phyloP scores from a whole-genome alignment of 1,140 invertebrate genomes.

The Drosophila elegans region DNA sequence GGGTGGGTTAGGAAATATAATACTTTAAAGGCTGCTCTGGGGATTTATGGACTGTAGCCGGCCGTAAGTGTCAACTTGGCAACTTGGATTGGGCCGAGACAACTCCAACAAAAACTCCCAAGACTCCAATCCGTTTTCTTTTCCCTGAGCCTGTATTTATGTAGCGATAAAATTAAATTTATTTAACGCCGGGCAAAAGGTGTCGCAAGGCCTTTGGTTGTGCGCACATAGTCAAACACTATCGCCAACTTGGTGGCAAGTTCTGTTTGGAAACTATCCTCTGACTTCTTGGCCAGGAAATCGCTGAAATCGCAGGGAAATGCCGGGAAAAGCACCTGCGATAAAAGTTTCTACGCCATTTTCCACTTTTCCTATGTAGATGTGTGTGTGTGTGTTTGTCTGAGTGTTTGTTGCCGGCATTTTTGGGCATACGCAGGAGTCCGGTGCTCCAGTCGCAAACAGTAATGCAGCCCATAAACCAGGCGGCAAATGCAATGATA shows the following conservation, averaged over 20 bases:
- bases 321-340: conserved; percentile 67
- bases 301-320: conserved; percentile 50
- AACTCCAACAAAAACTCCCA: conserved; percentile 28
- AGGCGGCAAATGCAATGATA: conserved; percentile 64
- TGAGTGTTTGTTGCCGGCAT: conserved; percentile 24
- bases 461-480: conserved; percentile 68
- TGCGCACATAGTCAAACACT: conserved; percentile 78
- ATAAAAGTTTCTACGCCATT: conserved; percentile 81
- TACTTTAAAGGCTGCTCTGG: conserved; percentile 12
- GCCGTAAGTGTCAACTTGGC: conserved; percentile 72
- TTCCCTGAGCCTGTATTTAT: conserved; percentile 62
- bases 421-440: conserved; percentile 48
- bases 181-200: conserved; percentile 71
- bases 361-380: conserved; percentile 63
- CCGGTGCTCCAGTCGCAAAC: conserved; percentile 7
- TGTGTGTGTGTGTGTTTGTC: conserved; percentile 5
- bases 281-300: conserved; percentile 54
- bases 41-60: conserved; percentile 52
- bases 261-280: conserved; percentile 60
- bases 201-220: conserved; percentile 1
- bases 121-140: background rate
- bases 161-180: conserved; percentile 83
- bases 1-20: conserved; percentile 12
- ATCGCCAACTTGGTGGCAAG: conserved; percentile 74
- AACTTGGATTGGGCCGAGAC: conserved; percentile 15